phyloP scores from a whole-genome alignment of 2,888 invertebrate species.

The Sarcophaga variegata region DNA sequence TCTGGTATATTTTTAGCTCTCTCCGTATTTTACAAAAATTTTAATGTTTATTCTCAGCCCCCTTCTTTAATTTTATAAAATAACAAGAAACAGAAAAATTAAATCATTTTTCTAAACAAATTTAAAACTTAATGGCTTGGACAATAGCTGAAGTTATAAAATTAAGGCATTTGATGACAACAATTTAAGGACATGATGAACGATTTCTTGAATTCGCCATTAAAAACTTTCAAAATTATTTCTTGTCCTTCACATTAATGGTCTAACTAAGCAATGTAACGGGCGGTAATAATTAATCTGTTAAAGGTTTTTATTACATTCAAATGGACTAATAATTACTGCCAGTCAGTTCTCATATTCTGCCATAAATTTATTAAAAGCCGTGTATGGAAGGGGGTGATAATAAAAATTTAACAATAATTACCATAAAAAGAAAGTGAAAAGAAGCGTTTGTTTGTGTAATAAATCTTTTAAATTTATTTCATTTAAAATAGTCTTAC shows the following conservation, averaged over 20 bases:
- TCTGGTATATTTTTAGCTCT: too few species aligned
- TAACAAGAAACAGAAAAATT: too few species aligned
- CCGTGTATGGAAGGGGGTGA: background rate
- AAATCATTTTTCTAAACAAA: too few species aligned
- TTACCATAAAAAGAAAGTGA: background rate
- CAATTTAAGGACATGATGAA: too few species aligned
- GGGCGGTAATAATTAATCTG: background rate
- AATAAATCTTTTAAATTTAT: too few species aligned
- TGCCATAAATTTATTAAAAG: background rate
- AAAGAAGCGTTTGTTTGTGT: background rate
- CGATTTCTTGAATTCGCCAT: background rate
- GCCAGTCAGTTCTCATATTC: background rate
- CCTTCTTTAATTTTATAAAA: too few species aligned
- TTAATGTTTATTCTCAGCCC: too few species aligned
- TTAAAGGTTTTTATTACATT: slow-evolving; percentile 18
- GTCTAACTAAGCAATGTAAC: background rate
- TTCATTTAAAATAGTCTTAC: too few species aligned
- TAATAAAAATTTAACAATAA: background rate
- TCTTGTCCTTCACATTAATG: background rate
- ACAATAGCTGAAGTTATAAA: too few species aligned
- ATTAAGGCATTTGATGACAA: too few species aligned
- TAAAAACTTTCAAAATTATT: background rate
- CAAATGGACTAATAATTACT: slow-evolving; percentile 20
- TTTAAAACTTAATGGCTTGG: too few species aligned
- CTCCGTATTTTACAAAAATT: too few species aligned